phyloP scores from a whole-genome alignment of 2,797 vertebrate genomes.

The Xenopus petersii region DNA sequence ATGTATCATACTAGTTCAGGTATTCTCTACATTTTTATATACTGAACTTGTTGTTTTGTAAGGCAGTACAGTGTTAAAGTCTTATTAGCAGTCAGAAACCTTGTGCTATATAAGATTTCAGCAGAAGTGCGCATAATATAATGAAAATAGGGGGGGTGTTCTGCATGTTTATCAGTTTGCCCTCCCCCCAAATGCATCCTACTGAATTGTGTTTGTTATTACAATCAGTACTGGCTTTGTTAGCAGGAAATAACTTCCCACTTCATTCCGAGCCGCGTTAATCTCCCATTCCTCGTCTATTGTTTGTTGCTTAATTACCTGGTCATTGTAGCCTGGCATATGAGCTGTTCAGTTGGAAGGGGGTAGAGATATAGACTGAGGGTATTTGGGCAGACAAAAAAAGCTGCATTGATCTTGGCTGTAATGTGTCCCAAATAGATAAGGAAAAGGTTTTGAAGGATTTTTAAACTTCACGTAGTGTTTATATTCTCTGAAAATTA shows the following conservation, averaged over 20 bases:
- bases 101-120: not conserved
- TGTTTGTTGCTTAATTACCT: conserved; percentile 72
- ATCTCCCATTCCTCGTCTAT: conserved; percentile 69
- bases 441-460: conserved; percentile 23
- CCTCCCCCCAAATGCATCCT: conserved; percentile 50
- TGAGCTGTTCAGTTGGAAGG: conserved; percentile 32
- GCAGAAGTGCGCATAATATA: not conserved
- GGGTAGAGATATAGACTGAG: not conserved
- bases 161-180: conserved; percentile 56
- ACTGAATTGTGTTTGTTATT: conserved; percentile 58
- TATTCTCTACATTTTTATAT: too few species aligned
- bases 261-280: conserved; percentile 59
- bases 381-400: conserved; percentile 3
- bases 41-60: not conserved
- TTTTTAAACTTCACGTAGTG: conserved; percentile 26
- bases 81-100: not conserved
- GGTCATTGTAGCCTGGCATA: conserved; percentile 49
- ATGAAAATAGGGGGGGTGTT: conserved; percentile 30
- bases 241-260: conserved; percentile 68
- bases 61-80: not conserved
- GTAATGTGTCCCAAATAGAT: conserved; percentile 42
- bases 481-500: conserved; percentile 14
- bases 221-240: conserved; percentile 67
- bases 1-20: too few species aligned
- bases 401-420: not conserved